Evolutionary conservation across 2,888 invertebrate species (phyloP), one percentile per base, ranked within the genome.

Genomic region (Noctua pronuba): DNA sequence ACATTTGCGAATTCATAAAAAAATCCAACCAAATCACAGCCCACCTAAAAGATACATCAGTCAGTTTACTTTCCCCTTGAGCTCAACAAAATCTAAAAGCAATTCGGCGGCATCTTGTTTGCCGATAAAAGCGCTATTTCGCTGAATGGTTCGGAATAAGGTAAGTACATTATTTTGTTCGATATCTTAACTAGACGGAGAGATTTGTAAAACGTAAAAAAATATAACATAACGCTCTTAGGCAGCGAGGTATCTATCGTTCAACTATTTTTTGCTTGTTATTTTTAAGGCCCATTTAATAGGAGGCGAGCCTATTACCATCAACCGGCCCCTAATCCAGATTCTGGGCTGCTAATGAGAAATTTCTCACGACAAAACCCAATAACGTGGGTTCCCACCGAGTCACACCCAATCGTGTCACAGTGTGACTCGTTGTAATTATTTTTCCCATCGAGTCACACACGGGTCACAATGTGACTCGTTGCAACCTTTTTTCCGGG

Each of bases 121-220:
- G 58, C 58, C 65, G 69, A 79, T 66, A 76, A 82, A 86, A 82
- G 77, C 73, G 68, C 44, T 75, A 49, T 82, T 74, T 71, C 49
- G 64, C 60, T 72, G 69, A 76, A 73, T 66, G 24, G 24, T 75
- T 70, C 28, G 64, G 55, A 80, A 77, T 69, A 75, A 71, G 62
- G 58, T 60, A 35, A 66, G 49, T 41, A 70, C 68, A 73, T 77
- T 72, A 73, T 76, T 66, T 60, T 35, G 35, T 2, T n/a, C 35
- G 52, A 58, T 67, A 77, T 66, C 38, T 66, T 16, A 62, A 77
- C 66, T 55, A 73, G 58, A 80, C 28, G 10, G 16, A 28, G 31
- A 16, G 28, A 13, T 62, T 68, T 71, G 10, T 16, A 38, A 65
- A 65, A 65, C 38, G 44, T 44, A 44, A 44, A 4, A 44, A 44